These are phyloP conservation scores for Aphidius gifuensis DNA, from an alignment of 1,140 invertebrate genomes.

Conservation along the genomic window DNA sequence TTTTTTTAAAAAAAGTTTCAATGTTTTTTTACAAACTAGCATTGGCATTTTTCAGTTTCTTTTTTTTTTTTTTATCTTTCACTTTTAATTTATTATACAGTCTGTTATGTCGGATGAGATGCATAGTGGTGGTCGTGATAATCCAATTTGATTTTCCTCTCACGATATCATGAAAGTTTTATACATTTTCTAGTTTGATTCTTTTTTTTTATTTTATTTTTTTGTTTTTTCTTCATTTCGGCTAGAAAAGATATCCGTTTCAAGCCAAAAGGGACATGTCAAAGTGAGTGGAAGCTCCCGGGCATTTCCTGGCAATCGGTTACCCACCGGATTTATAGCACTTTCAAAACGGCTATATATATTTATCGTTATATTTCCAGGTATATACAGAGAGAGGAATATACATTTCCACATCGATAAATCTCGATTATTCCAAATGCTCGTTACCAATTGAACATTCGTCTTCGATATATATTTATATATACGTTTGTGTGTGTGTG, in stretches of 20 bases:
- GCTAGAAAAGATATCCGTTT: conserved; percentile 3
- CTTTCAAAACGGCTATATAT: background rate
- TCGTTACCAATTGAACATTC: conserved; percentile 8
- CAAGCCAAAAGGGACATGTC: conserved; percentile 3
- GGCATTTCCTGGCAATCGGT: background rate
- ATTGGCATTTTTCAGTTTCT: no score
- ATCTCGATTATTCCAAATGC: conserved; percentile 12
- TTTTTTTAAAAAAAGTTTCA: no score
- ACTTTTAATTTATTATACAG: background rate
- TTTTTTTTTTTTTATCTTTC: no score
- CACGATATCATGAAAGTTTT: conserved; percentile 22
- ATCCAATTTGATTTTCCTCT: conserved; percentile 16
- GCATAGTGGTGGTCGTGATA: background rate
- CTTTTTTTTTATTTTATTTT: background rate
- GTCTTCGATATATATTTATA: conserved; percentile 1
- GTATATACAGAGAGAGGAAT: background rate
- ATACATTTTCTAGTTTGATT: background rate
- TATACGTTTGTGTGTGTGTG: background rate
- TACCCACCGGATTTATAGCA: conserved; percentile 13
- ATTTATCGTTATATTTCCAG: background rate
- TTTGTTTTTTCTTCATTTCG: background rate
- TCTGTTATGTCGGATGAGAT: background rate
- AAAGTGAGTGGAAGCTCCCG: background rate
- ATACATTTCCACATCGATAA: conserved; percentile 14
- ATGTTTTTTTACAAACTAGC: no score